A percentile compares a stretch with the other conserved stretches of the same genome.
phyloP scores from a whole-genome alignment of 2,797 vertebrate genomes.

The Halcyon smyrnensis region DNA sequence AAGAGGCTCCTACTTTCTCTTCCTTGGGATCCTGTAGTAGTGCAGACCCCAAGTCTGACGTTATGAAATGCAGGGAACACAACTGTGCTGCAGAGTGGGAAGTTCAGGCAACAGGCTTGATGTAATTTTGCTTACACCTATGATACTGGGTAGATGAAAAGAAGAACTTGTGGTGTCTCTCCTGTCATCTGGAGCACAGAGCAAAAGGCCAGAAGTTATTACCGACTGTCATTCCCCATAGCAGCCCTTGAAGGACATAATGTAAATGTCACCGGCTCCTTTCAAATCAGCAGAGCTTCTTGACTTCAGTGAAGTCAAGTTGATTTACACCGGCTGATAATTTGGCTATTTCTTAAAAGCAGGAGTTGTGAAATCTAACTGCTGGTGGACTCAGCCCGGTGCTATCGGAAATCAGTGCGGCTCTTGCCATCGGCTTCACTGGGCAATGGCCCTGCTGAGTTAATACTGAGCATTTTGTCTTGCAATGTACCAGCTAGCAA shows the following conservation, averaged over 20 bases:
- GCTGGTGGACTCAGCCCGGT: neutral
- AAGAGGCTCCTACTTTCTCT: neutral
- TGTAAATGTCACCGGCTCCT: slow-evolving; percentile 18
- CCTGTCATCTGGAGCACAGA: neutral
- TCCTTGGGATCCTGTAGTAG: neutral
- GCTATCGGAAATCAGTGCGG: neutral
- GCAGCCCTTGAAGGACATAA: neutral
- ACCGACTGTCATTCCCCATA: neutral
- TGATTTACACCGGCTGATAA: neutral
- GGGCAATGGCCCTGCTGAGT: neutral
- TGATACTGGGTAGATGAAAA: neutral
- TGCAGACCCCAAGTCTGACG: accelerated
- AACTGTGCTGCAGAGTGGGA: neutral
- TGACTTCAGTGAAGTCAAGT: neutral
- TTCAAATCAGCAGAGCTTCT: slow-evolving; percentile 34
- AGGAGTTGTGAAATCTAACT: neutral
- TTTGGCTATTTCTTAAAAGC: slow-evolving; percentile 10
- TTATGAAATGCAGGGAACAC: neutral
- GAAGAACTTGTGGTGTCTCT: neutral
- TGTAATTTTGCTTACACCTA: neutral
- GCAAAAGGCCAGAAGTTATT: neutral
- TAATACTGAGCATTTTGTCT: neutral
- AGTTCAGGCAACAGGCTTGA: neutral
- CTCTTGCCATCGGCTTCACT: slow-evolving; percentile 42
- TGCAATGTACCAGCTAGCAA: neutral